These are phyloP conservation scores for Geodia barretti DNA, from an alignment of 37 sponge, comb jelly and placozoan genomes.

Conservation along the genomic window DNA sequence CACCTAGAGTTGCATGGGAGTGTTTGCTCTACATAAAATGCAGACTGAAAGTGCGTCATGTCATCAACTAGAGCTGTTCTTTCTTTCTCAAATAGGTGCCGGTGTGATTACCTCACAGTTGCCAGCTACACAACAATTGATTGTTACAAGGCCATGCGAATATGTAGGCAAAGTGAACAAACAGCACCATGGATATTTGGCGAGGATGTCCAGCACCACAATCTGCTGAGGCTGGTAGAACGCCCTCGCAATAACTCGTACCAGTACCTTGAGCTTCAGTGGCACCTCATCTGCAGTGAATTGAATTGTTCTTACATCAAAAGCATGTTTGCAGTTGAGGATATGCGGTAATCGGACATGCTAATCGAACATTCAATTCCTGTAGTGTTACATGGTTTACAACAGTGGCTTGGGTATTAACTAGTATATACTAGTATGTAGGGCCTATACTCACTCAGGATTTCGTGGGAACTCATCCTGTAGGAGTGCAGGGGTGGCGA, in stretches of 20 bases:
- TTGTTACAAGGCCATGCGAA: too few species aligned
- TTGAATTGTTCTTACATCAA: too few species aligned
- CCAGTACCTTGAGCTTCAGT: conserved; percentile 54
- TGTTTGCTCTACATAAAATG: neutral
- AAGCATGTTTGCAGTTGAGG: neutral
- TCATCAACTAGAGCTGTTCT: too few species aligned
- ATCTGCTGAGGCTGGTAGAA: conserved; percentile 71
- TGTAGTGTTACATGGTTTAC: too few species aligned
- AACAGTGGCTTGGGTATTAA: too few species aligned
- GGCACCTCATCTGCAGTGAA: conserved; percentile 66
- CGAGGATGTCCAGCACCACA: conserved; percentile 73
- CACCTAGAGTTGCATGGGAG: neutral
- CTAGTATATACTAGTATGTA: neutral
- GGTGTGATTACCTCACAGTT: too few species aligned
- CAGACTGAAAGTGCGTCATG: too few species aligned
- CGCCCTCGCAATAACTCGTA: conserved; percentile 60
- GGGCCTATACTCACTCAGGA: conserved; percentile 25
- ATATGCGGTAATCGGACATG: too few species aligned
- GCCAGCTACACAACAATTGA: too few species aligned
- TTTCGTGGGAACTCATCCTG: conserved; percentile 3
- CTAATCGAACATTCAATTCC: too few species aligned
- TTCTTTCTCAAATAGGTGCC: too few species aligned
- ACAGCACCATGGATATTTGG: conserved; percentile 74
- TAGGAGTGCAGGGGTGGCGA: neutral
- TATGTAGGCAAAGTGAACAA: neutral